These are phyloP conservation scores for Caranx melampygus DNA, from an alignment of 2,113 vertebrate species.

Conservation along the genomic window DNA sequence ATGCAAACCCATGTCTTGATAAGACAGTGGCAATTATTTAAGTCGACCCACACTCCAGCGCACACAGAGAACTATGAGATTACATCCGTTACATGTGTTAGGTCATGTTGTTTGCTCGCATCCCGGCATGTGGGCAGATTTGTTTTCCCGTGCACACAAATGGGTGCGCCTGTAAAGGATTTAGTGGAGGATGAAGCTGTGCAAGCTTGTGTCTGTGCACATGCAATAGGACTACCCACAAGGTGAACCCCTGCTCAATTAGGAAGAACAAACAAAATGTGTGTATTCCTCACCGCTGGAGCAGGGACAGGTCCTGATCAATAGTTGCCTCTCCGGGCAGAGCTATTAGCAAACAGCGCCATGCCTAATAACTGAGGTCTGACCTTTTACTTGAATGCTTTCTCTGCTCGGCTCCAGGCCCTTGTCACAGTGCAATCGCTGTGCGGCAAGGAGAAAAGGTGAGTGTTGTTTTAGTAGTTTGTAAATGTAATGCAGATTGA, in stretches of 20 bases:
- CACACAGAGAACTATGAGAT: conserved; percentile 15
- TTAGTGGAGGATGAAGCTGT: conserved; percentile 7
- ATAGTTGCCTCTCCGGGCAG: conserved; percentile 78
- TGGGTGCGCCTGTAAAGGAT: conserved; percentile 1
- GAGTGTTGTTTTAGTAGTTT: conserved; percentile 82
- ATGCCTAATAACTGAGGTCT: conserved; percentile 80
- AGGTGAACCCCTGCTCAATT: conserved; percentile 81
- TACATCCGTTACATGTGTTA: conserved; percentile 24
- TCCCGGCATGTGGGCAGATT: background rate
- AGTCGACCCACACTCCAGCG: background rate
- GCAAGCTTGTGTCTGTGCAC: conserved; percentile 31
- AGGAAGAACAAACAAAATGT: conserved; percentile 78
- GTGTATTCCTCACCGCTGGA: conserved; percentile 71
- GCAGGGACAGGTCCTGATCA: conserved; percentile 75
- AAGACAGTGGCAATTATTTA: conserved; percentile 9
- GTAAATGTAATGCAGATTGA: conserved; percentile 84
- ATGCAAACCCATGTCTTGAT: background rate
- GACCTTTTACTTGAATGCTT: conserved; percentile 82
- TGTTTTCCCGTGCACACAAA: conserved; percentile 4
- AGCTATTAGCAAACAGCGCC: conserved; percentile 82
- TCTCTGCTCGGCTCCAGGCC: conserved; percentile 61
- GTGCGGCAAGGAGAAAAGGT: conserved; percentile 82
- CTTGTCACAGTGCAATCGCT: conserved; percentile 56
- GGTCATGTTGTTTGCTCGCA: background rate
- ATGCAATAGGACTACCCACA: conserved; percentile 49